phyloP scores from a whole-genome alignment of 2,797 vertebrate genomes.

The Syncerus caffer region DNA sequence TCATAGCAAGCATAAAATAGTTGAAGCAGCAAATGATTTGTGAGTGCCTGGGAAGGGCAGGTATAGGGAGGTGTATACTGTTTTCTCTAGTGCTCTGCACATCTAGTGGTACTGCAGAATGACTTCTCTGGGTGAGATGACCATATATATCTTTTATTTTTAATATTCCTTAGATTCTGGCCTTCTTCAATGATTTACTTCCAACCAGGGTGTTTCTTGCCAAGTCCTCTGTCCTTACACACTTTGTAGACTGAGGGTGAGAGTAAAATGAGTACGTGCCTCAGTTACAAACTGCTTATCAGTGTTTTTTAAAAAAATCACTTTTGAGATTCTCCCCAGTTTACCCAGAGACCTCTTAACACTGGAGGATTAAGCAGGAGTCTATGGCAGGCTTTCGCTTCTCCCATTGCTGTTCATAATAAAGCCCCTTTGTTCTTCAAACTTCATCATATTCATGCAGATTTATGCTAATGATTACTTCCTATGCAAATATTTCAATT shows the following conservation, averaged over 20 bases:
- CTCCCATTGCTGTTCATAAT: neutral
- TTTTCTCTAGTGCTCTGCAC: neutral
- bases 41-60: neutral
- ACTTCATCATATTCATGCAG: conserved; percentile 1
- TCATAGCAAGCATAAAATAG: conserved; percentile 33
- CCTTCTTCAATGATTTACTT: neutral
- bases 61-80: neutral
- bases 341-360: neutral
- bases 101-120: neutral
- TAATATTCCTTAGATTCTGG: neutral
- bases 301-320: neutral
- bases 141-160: neutral
- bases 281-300: neutral
- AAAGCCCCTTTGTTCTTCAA: conserved; percentile 29
- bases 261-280: neutral
- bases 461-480: conserved; percentile 44
- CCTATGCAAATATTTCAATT: conserved; percentile 21
- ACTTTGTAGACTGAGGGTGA: neutral
- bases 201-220: neutral
- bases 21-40: conserved; percentile 22
- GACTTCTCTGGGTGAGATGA: neutral
- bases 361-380: neutral
- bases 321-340: neutral
- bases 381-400: neutral
- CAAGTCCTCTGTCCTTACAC: neutral